Percentiles rank a stretch among this genome's conserved stretches.
phyloP scores from a whole-genome alignment of 2,888 invertebrate species.

The Pimpla rufipes region DNA sequence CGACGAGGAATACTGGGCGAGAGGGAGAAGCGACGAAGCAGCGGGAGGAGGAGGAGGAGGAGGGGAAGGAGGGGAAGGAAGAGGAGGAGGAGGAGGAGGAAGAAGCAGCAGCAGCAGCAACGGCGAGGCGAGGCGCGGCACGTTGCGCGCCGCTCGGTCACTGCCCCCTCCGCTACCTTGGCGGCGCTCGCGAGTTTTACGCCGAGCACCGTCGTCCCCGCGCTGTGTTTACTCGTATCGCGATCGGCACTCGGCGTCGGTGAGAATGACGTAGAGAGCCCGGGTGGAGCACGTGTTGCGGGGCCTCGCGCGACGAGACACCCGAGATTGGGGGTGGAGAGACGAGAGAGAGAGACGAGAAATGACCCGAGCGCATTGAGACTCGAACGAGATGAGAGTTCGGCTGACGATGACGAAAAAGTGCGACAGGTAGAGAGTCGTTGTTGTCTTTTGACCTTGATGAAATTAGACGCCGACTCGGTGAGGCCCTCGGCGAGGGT shows the following conservation, averaged over 20 bases:
- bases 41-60: conserved; percentile 24
- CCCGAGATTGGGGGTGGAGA: not conserved
- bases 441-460: no score
- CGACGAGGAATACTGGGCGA: conserved; percentile 35
- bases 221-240: conserved; percentile 40
- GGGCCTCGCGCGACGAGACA: no score
- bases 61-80: not conserved
- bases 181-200: conserved; percentile 15
- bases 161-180: conserved; percentile 55
- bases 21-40: conserved; percentile 11
- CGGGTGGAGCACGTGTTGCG: not conserved
- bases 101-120: conserved; percentile 22
- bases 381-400: conserved; percentile 71
- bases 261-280: conserved; percentile 13
- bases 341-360: not conserved
- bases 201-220: conserved; percentile 1
- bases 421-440: conserved; percentile 81
- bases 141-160: conserved; percentile 53
- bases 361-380: conserved; percentile 35
- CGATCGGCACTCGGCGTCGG: conserved; percentile 7
- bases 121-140: conserved; percentile 55
- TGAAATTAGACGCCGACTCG: no score
- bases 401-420: conserved; percentile 79
- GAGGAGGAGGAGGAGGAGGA: conserved; percentile 22
- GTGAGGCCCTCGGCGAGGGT: no score